Evolutionary conservation across 2,888 invertebrate species (phyloP), one percentile per base, ranked within the genome.

Genomic region (Tortricodes alternella): DNA sequence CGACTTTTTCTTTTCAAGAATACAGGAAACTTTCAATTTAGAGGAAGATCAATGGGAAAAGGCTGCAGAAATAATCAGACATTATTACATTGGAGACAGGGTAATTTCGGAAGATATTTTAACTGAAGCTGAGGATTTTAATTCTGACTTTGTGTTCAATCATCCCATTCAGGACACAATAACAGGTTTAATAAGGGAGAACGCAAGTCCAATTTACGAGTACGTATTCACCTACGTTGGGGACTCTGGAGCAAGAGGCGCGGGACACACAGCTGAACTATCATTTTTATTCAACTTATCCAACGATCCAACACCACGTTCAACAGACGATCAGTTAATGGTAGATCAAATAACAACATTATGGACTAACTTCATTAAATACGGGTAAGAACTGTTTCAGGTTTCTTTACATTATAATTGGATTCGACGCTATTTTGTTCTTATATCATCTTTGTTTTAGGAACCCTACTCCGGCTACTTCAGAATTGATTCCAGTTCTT

Each of bases 311-410:
- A 48, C 61, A 3, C 63, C 61, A 43, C 67, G 50, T 32, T 73
- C 68, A 60, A 74, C 76, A 13, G 68, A 75, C 11, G 83, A 83
- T 41, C 68, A 78, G 60, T 43, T 82, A 3, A 66, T 87, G 19
- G 64, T 68, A 4, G 76, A 85, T 35, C 78, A 81, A 9, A 73
- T 89, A 13, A 76, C 80, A 11, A 76, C 74, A 13, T 63, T 89
- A 53, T 89, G 89, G 89, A 62, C 82, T 0, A 89, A 89, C 63
- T 89, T 89, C 50, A 75, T 89, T 2, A 89, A 89, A 76, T 78
- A 75, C 60, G 89, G 88, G 89, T 89, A 72, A 74, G 76, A 67
- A 8, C 41, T 19, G 2, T 13, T 3, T 35, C 6, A 15, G 37
- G 19, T 32, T 15, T 21, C 27, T 39, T 46, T 13, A 24, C 13